Evolutionary conservation across 2,113 vertebrate species (phyloP), one percentile per base, ranked within the genome.

Genomic region (Indicator indicator): DNA sequence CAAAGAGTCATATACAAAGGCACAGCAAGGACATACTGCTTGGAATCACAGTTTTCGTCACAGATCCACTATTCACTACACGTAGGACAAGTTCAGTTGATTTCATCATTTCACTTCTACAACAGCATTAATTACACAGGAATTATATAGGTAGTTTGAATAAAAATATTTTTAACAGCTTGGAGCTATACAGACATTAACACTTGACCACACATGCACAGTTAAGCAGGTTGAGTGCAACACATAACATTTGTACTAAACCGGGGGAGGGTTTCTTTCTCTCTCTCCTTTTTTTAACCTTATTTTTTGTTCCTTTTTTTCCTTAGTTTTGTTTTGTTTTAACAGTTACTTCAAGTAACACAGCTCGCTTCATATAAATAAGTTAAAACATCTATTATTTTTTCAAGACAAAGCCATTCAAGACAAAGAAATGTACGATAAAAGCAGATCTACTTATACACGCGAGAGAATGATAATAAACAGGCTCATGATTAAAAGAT

Each of bases 361-460:
- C 97, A 97, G 97, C 98, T 98, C 96, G 98, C 97, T 97, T 98
- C 97, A 98, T 98, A 98, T 98, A 98, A 99, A 99, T 99, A 98
- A 99, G 98, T 99, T 99, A 99, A 99, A 98, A 99, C 98, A 99
- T 98, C 98, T 98, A 98, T 98, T 97, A 95, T 97, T 97, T 97
- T 98, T 97, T 98, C 98, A 98, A 98, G 97, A 98, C 98, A 99
- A 99, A 98, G 98, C 98, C 98, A 98, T 98, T 97, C 98, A 98
- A 98, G 98, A 99, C 98, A 99, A 98, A 98, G 98, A 98, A 98
- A 98, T 99, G 98, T 99, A 99, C 98, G 98, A 97, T 96, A 96
- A 97, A 98, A 98, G 98, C 97, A 97, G 97, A 97, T 98, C 97
- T 98, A 98, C 98, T 98, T 97, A 98, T 98, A 98, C 97, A 98